phyloP scores from a whole-genome alignment of 2,888 invertebrate species.

The Lysandra coridon region DNA sequence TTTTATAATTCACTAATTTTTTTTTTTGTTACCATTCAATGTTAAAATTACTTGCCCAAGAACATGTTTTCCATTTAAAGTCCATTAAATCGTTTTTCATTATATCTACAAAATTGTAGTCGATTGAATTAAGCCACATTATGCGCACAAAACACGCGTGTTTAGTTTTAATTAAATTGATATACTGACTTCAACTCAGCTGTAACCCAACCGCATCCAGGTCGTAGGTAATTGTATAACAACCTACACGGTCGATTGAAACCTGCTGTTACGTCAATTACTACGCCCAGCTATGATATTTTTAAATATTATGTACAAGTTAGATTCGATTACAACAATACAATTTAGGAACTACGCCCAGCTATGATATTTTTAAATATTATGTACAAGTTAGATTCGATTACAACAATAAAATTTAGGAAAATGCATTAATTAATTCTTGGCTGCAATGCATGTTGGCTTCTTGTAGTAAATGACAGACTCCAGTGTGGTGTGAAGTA shows the following conservation, averaged over 20 bases:
- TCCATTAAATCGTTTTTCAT: conserved; percentile 31
- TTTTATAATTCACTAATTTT: background rate
- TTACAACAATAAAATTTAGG: conserved; percentile 5
- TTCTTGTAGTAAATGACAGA: background rate
- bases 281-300: conserved; percentile 15
- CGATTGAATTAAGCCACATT: conserved; percentile 37
- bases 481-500: background rate
- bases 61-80: conserved; percentile 37
- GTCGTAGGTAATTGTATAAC: conserved; percentile 44
- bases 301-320: conserved; percentile 10
- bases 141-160: conserved; percentile 36
- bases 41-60: conserved; percentile 38
- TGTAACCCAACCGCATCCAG: conserved; percentile 44
- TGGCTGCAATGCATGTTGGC: too few species aligned
- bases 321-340: conserved; percentile 18
- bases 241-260: conserved; percentile 41
- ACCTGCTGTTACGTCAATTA: conserved; percentile 39
- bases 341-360: conserved; percentile 21
- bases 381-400: background rate
- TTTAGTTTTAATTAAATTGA: conserved; percentile 34
- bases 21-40: background rate
- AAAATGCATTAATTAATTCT: background rate
- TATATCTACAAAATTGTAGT: conserved; percentile 34
- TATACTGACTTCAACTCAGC: conserved; percentile 39
- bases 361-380: conserved; percentile 14